These are phyloP conservation scores for Ophioderma brevispina DNA, from an alignment of 35 echinoderm and acorn worm species.

Conservation along the genomic window DNA sequence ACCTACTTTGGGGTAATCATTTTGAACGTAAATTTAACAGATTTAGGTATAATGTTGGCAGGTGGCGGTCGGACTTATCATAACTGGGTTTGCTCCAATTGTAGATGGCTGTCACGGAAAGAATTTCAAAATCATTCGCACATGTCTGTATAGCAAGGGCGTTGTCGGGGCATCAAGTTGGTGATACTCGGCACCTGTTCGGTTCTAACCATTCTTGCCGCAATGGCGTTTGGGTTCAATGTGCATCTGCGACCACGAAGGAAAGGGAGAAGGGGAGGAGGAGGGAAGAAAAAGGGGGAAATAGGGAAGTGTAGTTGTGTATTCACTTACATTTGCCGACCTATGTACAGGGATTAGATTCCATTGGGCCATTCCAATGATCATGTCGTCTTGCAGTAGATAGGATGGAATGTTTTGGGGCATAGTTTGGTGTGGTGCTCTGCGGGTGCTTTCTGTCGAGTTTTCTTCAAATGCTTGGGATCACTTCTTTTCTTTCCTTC, in stretches of 20 bases:
- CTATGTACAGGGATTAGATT: constrained; percentile 9
- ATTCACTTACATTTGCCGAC: constrained; percentile 7
- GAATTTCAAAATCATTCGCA: neutral
- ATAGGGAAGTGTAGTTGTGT: constrained; percentile 4
- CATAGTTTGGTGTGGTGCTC: neutral
- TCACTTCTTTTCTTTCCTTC: neutral
- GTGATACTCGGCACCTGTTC: neutral
- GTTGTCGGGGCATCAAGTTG: no score
- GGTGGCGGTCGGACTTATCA: no score
- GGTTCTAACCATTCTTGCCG: neutral
- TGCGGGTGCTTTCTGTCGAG: neutral
- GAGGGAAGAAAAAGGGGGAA: no score
- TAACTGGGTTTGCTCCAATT: neutral
- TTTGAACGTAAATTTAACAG: no score
- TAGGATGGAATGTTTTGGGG: neutral
- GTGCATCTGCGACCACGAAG: neutral
- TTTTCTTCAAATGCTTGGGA: neutral
- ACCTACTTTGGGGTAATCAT: no score
- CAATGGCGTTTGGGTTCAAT: neutral
- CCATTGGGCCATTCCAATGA: neutral
- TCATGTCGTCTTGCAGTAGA: neutral
- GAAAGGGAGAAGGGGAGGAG: no score
- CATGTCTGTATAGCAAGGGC: neutral
- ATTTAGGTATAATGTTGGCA: no score
- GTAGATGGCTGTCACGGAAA: neutral